These are phyloP conservation scores for Boloria selene DNA, from an alignment of 2,888 invertebrate genomes.

Conservation along the genomic window DNA sequence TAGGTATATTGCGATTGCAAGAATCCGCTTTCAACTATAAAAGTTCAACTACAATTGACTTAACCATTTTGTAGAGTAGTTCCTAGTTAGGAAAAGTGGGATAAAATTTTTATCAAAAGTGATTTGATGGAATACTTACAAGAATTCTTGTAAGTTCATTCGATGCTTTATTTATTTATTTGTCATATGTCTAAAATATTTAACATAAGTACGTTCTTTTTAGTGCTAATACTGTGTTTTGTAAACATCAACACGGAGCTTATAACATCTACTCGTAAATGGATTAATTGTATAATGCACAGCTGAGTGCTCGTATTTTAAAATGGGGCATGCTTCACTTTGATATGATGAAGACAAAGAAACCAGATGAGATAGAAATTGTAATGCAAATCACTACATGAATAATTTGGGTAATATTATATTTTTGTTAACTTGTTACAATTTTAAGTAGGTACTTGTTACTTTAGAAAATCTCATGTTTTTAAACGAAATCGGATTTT, in stretches of 20 bases:
- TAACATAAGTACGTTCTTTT: not conserved
- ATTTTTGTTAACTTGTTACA: not conserved
- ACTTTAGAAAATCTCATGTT: not conserved
- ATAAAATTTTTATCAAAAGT: no score
- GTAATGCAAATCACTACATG: conserved; percentile 15
- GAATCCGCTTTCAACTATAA: no score
- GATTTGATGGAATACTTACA: no score
- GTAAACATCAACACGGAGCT: not conserved
- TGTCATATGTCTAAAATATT: no score
- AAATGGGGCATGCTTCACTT: conserved; percentile 25
- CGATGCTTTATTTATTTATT: no score
- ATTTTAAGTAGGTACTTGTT: not conserved
- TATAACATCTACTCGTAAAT: conserved; percentile 16
- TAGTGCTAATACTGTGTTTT: not conserved
- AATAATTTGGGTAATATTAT: conserved; percentile 3
- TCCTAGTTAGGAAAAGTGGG: no score
- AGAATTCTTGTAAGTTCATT: no score
- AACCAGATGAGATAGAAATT: conserved; percentile 4
- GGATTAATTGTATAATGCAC: conserved; percentile 17
- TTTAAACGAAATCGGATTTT: not conserved
- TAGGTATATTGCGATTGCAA: no score
- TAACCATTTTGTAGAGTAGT: no score
- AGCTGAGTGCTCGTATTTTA: conserved; percentile 21
- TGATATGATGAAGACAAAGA: conserved; percentile 17
- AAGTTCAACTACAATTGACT: no score